Conservation (phyloP, 2,888 invertebrate genomes). For the Apamea sordens region DNA sequence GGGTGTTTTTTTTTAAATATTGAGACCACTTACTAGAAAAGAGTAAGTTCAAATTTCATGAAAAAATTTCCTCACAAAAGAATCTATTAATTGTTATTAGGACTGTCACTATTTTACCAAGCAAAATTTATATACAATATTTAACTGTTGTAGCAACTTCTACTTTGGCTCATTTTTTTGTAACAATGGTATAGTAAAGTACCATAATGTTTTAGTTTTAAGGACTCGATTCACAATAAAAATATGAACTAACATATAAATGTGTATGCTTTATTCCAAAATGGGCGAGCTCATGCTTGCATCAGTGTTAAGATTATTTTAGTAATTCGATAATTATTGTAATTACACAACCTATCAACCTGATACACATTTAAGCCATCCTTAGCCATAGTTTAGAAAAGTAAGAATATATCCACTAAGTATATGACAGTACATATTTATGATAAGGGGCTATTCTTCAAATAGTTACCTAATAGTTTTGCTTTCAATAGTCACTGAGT, state of each 20-base stretch:
- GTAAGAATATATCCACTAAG: background rate
- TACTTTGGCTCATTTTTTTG: conserved; percentile 70
- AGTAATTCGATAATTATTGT: conserved; percentile 9
- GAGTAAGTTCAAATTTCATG: conserved; percentile 30
- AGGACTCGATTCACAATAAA: conserved; percentile 85
- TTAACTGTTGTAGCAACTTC: conserved; percentile 61
- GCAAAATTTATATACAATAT: conserved; percentile 44
- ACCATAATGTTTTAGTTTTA: conserved; percentile 83
- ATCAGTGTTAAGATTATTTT: conserved; percentile 11
- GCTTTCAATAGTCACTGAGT: background rate
- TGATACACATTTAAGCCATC: conserved; percentile 13
- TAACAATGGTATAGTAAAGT: conserved; percentile 74
- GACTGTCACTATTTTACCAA: conserved; percentile 30
- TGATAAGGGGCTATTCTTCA: background rate
- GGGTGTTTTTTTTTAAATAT: conserved; percentile 30
- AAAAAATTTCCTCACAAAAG: conserved; percentile 27
- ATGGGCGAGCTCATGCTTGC: conserved; percentile 37
- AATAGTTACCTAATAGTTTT: conserved; percentile 4
- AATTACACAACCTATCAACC: background rate
- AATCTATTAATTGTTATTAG: conserved; percentile 40
- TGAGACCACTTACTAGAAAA: conserved; percentile 20
- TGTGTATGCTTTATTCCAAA: conserved; percentile 82
- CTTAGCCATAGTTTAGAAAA: background rate
- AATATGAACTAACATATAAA: conserved; percentile 76
- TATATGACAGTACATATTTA: background rate